These are phyloP conservation scores for Eira barbara DNA, from an alignment of 2,113 vertebrate species.

Conservation along the genomic window DNA sequence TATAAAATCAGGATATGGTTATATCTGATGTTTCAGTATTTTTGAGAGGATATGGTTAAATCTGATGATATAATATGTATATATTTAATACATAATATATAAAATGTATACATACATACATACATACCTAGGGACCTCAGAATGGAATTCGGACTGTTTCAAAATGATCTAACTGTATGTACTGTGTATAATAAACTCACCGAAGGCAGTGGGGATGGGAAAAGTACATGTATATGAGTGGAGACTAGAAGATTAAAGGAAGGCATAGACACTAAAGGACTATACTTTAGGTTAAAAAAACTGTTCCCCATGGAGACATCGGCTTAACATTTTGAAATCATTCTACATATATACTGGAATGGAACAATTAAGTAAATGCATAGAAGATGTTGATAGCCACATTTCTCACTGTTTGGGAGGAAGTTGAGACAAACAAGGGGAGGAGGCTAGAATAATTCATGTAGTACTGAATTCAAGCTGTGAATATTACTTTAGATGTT, in stretches of 20 bases:
- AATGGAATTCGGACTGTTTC: not conserved
- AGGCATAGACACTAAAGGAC: not conserved
- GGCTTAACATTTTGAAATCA: not conserved
- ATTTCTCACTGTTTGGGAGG: not conserved
- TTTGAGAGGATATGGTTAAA: too few species aligned
- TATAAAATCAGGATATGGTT: too few species aligned
- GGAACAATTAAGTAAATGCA: not conserved
- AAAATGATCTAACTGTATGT: not conserved
- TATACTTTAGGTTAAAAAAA: not conserved
- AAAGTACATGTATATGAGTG: not conserved
- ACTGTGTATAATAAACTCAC: not conserved
- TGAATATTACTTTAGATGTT: not conserved
- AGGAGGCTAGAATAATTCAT: not conserved
- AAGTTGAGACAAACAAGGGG: not conserved
- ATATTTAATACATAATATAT: too few species aligned
- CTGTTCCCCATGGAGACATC: not conserved
- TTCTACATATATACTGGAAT: not conserved
- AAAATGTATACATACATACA: too few species aligned
- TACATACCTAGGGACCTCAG: not conserved
- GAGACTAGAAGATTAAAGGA: not conserved
- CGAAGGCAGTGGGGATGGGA: not conserved
- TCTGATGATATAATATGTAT: too few species aligned
- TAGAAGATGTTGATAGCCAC: not conserved
- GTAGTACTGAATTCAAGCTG: not conserved
- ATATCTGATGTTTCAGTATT: too few species aligned